Conservation (phyloP, 2,888 invertebrate genomes). For the Margaritifera margaritifera region DNA sequence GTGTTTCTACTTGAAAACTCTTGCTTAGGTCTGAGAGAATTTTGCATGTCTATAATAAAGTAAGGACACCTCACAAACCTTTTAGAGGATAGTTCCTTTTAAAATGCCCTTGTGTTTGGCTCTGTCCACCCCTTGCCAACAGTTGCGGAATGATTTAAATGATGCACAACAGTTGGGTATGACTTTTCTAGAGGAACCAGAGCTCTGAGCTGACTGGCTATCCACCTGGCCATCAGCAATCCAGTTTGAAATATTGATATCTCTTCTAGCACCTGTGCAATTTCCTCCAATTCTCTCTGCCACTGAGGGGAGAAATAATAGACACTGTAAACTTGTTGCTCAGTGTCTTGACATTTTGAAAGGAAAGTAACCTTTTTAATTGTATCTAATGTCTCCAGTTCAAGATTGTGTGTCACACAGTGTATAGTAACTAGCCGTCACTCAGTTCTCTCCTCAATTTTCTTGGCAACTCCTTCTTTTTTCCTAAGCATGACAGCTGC, state of each 20-base stretch:
- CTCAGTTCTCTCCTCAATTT: background rate
- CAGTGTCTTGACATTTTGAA: slow-evolving; percentile 4
- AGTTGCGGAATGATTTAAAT: slow-evolving; percentile 10
- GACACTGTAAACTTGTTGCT: slow-evolving; percentile 3
- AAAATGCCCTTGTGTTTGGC: too few relatives aligned
- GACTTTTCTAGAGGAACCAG: background rate
- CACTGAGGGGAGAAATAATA: slow-evolving; percentile 7
- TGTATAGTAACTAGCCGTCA: too few relatives aligned
- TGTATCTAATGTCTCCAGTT: too few relatives aligned
- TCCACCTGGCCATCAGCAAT: slow-evolving; percentile 4
- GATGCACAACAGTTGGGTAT: slow-evolving; percentile 5
- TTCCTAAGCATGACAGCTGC: slow-evolving; percentile 8
- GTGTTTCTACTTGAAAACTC: too few relatives aligned
- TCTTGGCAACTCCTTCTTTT: slow-evolving; percentile 4
- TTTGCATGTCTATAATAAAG: too few relatives aligned
- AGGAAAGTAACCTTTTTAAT: slow-evolving; percentile 2
- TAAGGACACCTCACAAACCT: too few relatives aligned
- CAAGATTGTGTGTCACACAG: too few relatives aligned
- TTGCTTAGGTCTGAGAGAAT: too few relatives aligned
- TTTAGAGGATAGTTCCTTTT: too few relatives aligned
- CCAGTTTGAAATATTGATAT: slow-evolving; percentile 1
- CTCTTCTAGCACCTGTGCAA: slow-evolving; percentile 4
- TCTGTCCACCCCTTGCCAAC: background rate
- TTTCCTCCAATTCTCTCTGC: slow-evolving; percentile 2
- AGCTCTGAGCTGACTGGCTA: slow-evolving; percentile 4